Conservation (phyloP, 2,113 vertebrate species). For the Lycocorax pyrrhopterus region DNA sequence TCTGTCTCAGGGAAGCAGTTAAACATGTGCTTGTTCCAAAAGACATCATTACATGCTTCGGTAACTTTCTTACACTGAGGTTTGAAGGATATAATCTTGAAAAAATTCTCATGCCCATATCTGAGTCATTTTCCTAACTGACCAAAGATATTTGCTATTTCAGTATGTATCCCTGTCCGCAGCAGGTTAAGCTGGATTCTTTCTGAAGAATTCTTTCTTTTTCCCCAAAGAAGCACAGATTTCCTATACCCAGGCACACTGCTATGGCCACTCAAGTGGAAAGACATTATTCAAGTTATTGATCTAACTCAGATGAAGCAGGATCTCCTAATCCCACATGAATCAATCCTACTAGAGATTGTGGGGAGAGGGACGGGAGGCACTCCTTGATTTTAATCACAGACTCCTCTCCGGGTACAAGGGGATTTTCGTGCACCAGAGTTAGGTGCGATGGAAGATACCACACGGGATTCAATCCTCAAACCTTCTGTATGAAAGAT, state of each 20-base stretch:
- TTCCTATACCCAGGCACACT: not conserved
- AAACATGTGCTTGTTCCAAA: not conserved
- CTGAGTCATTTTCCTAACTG: not conserved
- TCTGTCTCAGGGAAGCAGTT: not conserved
- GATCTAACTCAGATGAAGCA: not conserved
- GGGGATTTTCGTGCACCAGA: not conserved
- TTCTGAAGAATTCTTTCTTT: not conserved
- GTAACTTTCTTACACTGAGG: not conserved
- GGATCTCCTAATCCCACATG: not conserved
- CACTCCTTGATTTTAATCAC: not conserved
- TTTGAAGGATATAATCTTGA: not conserved
- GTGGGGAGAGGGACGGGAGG: fast-evolving
- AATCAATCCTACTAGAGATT: not conserved
- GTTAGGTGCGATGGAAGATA: not conserved
- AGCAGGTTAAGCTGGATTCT: not conserved
- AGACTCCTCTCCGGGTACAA: not conserved
- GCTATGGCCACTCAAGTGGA: not conserved
- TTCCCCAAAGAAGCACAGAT: not conserved
- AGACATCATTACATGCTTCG: not conserved
- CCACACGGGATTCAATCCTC: fast-evolving
- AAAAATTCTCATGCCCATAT: not conserved
- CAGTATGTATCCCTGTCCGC: not conserved
- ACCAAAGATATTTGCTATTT: not conserved
- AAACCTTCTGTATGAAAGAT: not conserved
- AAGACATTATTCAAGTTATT: not conserved